Base-by-base conservation (phyloP, 1,140 invertebrate genomes). In the Aphaenogaster floridana region DNA sequence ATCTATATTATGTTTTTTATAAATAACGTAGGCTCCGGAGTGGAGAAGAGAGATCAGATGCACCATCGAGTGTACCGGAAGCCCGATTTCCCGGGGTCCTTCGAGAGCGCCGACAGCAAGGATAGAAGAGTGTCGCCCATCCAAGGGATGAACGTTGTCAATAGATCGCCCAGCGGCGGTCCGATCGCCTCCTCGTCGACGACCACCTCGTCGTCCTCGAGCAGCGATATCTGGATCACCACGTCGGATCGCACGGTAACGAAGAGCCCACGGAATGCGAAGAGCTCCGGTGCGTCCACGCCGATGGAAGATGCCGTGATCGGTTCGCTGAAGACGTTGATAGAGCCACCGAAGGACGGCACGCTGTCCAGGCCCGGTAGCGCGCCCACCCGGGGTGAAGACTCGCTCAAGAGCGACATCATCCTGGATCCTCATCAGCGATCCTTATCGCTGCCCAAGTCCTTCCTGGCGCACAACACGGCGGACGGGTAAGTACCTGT, bases 401-500 rank as follows among this genome's bases (percentile, higher is more conserved):
- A 94, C 72, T 91, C 91, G 34, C 81, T 93, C n/a, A 76, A 93
- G 2, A 91, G 85, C 1, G 94, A 95, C 17, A 92, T 93, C 34
- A 91, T 91, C 13, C 89, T 96, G 78, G 95, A 96, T 69, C 93
- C 95, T 11, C 96, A 96, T 78, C 96, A 97, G 87, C 94, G 96
- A 28, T 97, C 97, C 1, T 95, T 97, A 90, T 97, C 96, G 2
- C 92, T 97, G 86, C 97, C 96, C 4, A 97, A 97, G 91, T 97
- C 96, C 15, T 97, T 97, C 91, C 94, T 96, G 28, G 94, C 96
- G 2, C 95, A 95, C 61, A 94, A 96, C 85, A 91, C 89, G 54
- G 78, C 61, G 48, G 91, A 94, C 84, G 90, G 94, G 94, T 95
- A 87, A 94, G 94, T 94, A 42, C 0, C 28, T 42, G 34, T n/a